Conservation (phyloP, 2,888 invertebrate species). For the Hyppa rectilinea region DNA sequence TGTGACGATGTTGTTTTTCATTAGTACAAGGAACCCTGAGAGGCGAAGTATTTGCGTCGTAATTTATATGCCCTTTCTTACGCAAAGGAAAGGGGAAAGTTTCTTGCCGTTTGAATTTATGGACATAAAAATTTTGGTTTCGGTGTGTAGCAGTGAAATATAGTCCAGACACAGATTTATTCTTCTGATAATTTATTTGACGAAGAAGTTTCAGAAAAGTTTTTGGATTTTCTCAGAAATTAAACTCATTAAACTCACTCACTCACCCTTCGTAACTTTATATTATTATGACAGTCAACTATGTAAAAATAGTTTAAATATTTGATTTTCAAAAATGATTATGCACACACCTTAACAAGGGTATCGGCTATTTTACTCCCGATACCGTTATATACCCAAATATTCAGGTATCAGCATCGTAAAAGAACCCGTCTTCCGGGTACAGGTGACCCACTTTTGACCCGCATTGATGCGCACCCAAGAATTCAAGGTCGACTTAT, state of each 20-base stretch:
- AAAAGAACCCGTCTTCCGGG: conserved; percentile 39
- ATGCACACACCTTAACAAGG: not conserved
- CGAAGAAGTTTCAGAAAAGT: not conserved
- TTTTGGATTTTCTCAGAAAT: not conserved
- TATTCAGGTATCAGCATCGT: conserved; percentile 44
- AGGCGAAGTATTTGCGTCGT: conserved; percentile 70
- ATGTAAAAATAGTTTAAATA: not conserved
- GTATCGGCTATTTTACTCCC: conserved; percentile 10
- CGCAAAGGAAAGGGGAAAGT: conserved; percentile 72
- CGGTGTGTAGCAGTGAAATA: conserved; percentile 62
- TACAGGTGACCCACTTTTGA: conserved; percentile 9
- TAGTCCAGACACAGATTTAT: conserved; percentile 47
- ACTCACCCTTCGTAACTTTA: not conserved
- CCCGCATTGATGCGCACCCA: conserved; percentile 33
- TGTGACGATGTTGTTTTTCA: conserved; percentile 81
- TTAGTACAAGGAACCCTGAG: conserved; percentile 69
- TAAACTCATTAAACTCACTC: too few species aligned
- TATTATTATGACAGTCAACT: not conserved
- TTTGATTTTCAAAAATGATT: not conserved
- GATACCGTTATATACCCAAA: conserved; percentile 7
- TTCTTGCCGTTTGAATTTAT: conserved; percentile 75
- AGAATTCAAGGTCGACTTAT: conserved; percentile 16
- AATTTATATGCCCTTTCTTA: conserved; percentile 80
- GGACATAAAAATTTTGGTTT: conserved; percentile 71
- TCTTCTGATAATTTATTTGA: conserved; percentile 27